Evolutionary conservation across 2,888 invertebrate genomes (phyloP).

Genomic region (Matsumyia berberina): DNA sequence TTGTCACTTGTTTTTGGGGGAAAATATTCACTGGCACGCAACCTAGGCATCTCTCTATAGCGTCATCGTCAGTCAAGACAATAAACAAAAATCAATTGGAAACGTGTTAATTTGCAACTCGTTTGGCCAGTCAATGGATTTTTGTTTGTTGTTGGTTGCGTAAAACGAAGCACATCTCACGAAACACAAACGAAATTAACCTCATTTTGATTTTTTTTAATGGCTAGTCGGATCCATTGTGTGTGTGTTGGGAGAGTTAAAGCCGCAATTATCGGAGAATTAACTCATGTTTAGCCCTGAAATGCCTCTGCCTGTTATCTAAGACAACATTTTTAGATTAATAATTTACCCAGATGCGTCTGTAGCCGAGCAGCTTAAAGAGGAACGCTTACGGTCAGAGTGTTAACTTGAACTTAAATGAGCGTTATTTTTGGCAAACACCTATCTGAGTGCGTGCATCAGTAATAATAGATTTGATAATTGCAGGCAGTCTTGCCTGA

Average conservation of each 20-base stretch:
- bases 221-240: conserved; percentile 35
- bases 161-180: conserved; percentile 31
- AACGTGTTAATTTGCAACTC: conserved; percentile 72
- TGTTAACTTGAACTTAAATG: too few relatives aligned
- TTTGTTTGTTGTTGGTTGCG: conserved; percentile 35
- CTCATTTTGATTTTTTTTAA: conserved; percentile 53
- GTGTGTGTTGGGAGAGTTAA: conserved; percentile 23
- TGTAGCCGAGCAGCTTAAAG: too few relatives aligned
- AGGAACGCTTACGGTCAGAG: too few relatives aligned
- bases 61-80: conserved; percentile 61
- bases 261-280: conserved; percentile 29
- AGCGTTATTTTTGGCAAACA: too few relatives aligned
- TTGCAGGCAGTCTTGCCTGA: too few relatives aligned
- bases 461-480: too few relatives aligned
- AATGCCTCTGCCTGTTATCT: conserved; percentile 14
- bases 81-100: conserved; percentile 59
- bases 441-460: too few relatives aligned
- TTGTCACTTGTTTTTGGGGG: conserved; percentile 1
- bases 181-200: conserved; percentile 64
- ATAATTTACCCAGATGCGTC: not conserved
- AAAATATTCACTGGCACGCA: conserved; percentile 44
- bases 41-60: conserved; percentile 57
- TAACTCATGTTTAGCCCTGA: conserved; percentile 22
- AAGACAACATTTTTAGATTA: too few relatives aligned
- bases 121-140: conserved; percentile 55